Evolutionary conservation across 1,140 invertebrate genomes (phyloP), one percentile per base, ranked within the genome.

Genomic region (Ptiloglossa arizonensis): DNA sequence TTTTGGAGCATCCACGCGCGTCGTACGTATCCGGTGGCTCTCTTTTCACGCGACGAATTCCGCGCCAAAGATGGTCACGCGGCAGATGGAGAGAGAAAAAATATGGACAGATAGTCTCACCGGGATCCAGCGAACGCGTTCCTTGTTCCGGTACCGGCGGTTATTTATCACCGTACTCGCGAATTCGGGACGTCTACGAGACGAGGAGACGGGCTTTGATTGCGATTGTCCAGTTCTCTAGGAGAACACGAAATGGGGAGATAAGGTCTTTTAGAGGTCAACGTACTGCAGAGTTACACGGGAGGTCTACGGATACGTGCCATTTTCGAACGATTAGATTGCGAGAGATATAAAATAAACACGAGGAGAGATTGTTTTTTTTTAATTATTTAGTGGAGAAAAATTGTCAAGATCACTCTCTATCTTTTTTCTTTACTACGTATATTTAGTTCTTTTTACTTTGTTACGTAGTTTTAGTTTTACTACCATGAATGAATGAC

Each of bases 61-160:
- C 79, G 59, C 22, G 62, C 79, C 48, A 71, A 77, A 76, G 59
- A 81, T 81, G 67, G 69, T 60, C 5, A 62, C 22, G n/a, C 19
- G 17, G 41, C 6, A 17, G 9, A 13, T 6, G 22, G 41, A 29
- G 41, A 11, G 17, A 24, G 5, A 66, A 13, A 50, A 29, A 38
- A 50, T 66, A 48, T 64, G 2, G 24, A 22, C 15, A 22, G 24
- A 46, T n/a, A 35, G 50, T n/a, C 2, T 15, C 1, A n/a, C n/a
- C n/a, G n/a, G n/a, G 50, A 4, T 38, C 38, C 52, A 66, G 27
- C 6, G 38, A 67, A 56, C 63, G 63, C 17, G 27, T 48, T 68
- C 50, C 63, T 29, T 27, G 9, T 24, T 35, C n/a, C 13, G 57
- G 41, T 38, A 35, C 22, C 46, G 9, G 22, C n/a, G 13, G 29